A percentile compares a stretch with the other conserved stretches of the same genome.
These are phyloP conservation scores for Eurystomus gularis DNA, from an alignment of 2,113 vertebrate species.

Conservation along the genomic window DNA sequence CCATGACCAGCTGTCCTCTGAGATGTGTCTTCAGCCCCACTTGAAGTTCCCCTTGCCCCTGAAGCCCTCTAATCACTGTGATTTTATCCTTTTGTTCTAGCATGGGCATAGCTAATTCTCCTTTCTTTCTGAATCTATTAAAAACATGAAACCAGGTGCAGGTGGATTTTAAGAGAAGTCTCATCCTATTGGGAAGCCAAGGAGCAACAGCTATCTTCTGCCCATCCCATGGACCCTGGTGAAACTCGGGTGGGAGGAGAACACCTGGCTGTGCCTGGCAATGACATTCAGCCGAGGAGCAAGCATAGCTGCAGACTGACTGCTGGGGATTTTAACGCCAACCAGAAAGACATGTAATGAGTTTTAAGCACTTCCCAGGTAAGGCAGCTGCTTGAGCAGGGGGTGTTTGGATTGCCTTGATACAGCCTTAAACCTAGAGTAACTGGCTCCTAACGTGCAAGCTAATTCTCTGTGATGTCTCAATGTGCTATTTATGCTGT, in stretches of 20 bases:
- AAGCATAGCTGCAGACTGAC: neutral
- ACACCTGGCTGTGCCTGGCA: accelerated
- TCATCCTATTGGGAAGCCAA: neutral
- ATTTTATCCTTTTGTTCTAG: neutral
- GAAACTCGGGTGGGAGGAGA: neutral
- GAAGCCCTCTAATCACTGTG: neutral
- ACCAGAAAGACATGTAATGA: neutral
- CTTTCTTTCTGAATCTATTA: neutral
- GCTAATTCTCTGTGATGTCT: constrained; percentile 29
- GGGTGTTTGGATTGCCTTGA: neutral
- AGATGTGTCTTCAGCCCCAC: neutral
- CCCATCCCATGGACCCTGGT: accelerated
- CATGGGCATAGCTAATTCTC: neutral
- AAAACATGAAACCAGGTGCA: neutral
- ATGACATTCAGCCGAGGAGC: accelerated
- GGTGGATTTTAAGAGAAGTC: neutral
- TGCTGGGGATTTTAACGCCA: neutral
- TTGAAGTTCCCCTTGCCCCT: neutral
- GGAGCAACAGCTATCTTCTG: neutral
- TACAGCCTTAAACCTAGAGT: neutral
- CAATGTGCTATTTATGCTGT: constrained; percentile 1
- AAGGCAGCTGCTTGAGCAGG: constrained; percentile 7
- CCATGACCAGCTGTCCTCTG: neutral
- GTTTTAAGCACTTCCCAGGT: constrained; percentile 3
- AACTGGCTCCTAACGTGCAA: neutral